phyloP scores from a whole-genome alignment of 2,797 vertebrate genomes.

The Tiaroga cobitis region DNA sequence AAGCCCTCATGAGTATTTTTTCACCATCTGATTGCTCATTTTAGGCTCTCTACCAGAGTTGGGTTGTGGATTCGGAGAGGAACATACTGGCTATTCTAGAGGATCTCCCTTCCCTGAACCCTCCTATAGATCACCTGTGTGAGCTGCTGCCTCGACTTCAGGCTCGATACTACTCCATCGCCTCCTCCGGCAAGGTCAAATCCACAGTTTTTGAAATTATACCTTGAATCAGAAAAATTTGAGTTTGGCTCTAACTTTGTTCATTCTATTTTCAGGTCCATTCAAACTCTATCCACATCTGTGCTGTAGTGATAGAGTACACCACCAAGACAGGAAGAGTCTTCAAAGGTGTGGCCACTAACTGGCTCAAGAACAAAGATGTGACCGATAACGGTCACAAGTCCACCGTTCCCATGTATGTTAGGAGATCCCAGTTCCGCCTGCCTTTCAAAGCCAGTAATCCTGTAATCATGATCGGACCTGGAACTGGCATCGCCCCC shows the following conservation, averaged over 20 bases:
- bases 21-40: background rate
- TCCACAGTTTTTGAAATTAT: background rate
- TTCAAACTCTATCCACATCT: conserved; percentile 82
- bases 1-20: no score
- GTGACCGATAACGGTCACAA: conserved; percentile 71
- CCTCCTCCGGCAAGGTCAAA: conserved; percentile 86
- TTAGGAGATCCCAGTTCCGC: conserved; percentile 87
- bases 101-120: conserved; percentile 81
- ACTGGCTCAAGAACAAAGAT: conserved; percentile 81
- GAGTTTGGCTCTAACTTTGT: background rate
- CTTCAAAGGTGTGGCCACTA: conserved; percentile 86
- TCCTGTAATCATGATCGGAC: conserved; percentile 84
- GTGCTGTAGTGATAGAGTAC: conserved; percentile 82
- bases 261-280: conserved; percentile 73
- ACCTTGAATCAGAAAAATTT: background rate
- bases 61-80: conserved; percentile 84
- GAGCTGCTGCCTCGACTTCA: conserved; percentile 86
- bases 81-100: conserved; percentile 87
- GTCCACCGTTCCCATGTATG: conserved; percentile 82
- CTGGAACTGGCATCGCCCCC: conserved; percentile 84
- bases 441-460: conserved; percentile 84
- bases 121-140: conserved; percentile 85
- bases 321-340: conserved; percentile 78
- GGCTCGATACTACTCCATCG: conserved; percentile 88
- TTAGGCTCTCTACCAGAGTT: conserved; percentile 83